Conservation (phyloP, 2,888 invertebrate genomes). For the Silvanus unidentatus region DNA sequence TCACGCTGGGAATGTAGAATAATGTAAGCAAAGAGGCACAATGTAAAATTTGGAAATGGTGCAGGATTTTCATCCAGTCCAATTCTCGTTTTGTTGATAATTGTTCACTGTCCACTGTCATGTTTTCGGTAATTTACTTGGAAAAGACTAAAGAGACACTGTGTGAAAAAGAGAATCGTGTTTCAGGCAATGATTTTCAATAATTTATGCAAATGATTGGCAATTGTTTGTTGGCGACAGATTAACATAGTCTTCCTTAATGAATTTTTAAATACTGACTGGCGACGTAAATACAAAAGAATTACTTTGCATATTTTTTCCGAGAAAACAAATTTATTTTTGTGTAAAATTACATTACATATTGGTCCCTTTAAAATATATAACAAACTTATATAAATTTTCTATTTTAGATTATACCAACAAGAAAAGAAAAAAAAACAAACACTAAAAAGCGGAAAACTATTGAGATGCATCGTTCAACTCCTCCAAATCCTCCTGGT, state of each 20-base stretch:
- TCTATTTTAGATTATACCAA: too few relatives aligned
- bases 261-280: neutral
- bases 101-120: neutral
- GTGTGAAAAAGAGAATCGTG: too few relatives aligned
- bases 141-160: too few relatives aligned
- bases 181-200: too few relatives aligned
- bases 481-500: slow-evolving; percentile 52
- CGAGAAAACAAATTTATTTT: too few relatives aligned
- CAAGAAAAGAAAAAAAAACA: neutral
- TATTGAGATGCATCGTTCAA: slow-evolving; percentile 39
- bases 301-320: too few relatives aligned
- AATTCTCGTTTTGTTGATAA: slow-evolving; percentile 1
- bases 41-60: neutral
- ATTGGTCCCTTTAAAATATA: too few relatives aligned
- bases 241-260: neutral
- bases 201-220: too few relatives aligned
- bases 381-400: too few relatives aligned
- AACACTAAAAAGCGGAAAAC: slow-evolving; percentile 1
- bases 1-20: neutral
- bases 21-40: neutral
- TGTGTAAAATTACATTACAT: too few relatives aligned
- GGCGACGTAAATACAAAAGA: too few relatives aligned
- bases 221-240: neutral
- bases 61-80: neutral
- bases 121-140: neutral